These are phyloP conservation scores for Melangyna quadrimaculata DNA, from an alignment of 2,888 invertebrate genomes.

Conservation along the genomic window DNA sequence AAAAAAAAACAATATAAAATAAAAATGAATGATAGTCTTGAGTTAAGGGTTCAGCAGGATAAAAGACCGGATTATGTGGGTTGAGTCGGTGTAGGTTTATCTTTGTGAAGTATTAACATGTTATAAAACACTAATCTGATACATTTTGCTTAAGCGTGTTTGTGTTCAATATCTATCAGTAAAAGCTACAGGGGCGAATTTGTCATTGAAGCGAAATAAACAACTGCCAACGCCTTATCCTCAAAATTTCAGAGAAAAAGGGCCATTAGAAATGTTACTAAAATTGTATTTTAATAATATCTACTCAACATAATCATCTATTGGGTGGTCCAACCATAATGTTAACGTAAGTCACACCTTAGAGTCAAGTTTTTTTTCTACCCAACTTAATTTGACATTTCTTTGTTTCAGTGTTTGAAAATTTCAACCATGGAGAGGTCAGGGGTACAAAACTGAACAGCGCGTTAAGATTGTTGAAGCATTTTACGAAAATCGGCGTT, in stretches of 20 bases:
- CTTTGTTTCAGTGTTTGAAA: too few species aligned
- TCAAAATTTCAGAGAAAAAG: background rate
- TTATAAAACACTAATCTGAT: constrained; percentile 31
- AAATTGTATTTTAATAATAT: too few species aligned
- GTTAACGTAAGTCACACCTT: too few species aligned
- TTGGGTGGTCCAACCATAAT: too few species aligned
- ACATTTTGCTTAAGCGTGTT: background rate
- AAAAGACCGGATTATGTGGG: background rate
- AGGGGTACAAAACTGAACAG: too few species aligned
- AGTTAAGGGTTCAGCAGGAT: background rate
- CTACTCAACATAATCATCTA: too few species aligned
- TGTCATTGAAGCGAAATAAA: background rate
- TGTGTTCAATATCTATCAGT: background rate
- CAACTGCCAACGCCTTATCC: background rate
- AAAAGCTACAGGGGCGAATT: background rate
- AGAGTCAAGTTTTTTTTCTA: too few species aligned
- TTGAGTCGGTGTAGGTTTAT: background rate
- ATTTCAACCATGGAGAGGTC: too few species aligned
- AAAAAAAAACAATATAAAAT: background rate
- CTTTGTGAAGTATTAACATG: constrained; percentile 24
- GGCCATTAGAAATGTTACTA: too few species aligned
- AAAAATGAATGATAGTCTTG: constrained; percentile 17
- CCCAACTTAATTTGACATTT: too few species aligned
- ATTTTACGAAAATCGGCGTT: too few species aligned
- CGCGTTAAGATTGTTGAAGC: too few species aligned